Evolutionary conservation across 1,140 invertebrate genomes (phyloP).

Genomic region (Drosophila ohnishii): DNA sequence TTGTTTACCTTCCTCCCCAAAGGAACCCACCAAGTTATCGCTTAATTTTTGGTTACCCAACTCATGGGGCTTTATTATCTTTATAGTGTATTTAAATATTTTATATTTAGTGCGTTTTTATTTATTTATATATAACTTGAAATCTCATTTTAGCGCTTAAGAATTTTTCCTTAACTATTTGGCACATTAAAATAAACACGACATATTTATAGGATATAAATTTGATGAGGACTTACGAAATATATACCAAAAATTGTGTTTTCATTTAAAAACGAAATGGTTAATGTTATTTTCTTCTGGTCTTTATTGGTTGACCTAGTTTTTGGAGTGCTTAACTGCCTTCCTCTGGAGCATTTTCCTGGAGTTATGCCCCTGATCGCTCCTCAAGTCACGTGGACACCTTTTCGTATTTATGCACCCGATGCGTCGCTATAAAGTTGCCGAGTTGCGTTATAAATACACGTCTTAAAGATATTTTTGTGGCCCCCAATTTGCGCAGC

Average conservation of each 20-base stretch:
- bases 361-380: neutral
- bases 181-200: neutral
- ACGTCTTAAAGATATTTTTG: slow-evolving; percentile 61
- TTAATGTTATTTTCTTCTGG: no score
- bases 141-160: neutral
- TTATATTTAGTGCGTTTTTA: neutral
- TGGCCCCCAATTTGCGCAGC: neutral
- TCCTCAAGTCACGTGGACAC: slow-evolving; percentile 32
- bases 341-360: neutral
- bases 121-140: neutral
- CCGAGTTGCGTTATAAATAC: slow-evolving; percentile 64
- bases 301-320: slow-evolving; percentile 9
- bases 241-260: neutral
- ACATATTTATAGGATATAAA: neutral
- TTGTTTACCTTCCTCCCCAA: slow-evolving; percentile 11
- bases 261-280: no score
- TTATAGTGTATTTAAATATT: neutral
- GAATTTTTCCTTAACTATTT: neutral
- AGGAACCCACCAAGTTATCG: neutral
- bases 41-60: neutral
- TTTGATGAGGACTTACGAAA: no score
- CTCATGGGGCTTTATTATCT: neutral
- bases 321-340: neutral
- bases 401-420: slow-evolving; percentile 62
- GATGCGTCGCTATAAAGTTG: slow-evolving; percentile 57